phyloP scores from a whole-genome alignment of 2,888 invertebrate species.

The Leptura quadrifasciata region DNA sequence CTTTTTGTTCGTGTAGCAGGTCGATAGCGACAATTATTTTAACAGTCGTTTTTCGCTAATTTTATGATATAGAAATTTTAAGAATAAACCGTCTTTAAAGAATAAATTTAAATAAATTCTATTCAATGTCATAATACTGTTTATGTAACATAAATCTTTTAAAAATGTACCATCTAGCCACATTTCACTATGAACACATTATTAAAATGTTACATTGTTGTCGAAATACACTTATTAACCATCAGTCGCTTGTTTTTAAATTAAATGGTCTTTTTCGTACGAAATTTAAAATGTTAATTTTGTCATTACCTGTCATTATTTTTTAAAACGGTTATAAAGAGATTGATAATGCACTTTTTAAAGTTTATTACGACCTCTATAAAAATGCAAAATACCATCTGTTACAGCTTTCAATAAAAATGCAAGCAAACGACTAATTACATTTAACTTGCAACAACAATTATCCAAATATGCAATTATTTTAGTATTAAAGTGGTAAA shows the following conservation, averaged over 20 bases:
- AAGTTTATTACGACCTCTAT: conserved; percentile 26
- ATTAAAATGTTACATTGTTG: background rate
- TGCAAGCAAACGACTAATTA: conserved; percentile 29
- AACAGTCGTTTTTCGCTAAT: too few relatives aligned
- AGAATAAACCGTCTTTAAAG: too few relatives aligned
- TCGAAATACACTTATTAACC: background rate
- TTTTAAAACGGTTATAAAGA: conserved; percentile 8
- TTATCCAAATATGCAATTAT: conserved; percentile 37
- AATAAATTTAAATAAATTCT: too few relatives aligned
- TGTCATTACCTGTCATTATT: conserved; percentile 15
- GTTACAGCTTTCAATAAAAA: conserved; percentile 28
- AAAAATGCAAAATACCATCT: conserved; percentile 43
- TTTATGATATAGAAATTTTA: too few relatives aligned
- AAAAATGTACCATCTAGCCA: too few relatives aligned
- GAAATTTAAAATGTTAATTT: conserved; percentile 33
- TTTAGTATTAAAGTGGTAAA: conserved; percentile 8
- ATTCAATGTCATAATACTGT: too few relatives aligned
- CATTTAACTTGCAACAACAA: conserved; percentile 30
- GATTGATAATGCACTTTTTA: conserved; percentile 18
- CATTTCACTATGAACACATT: too few relatives aligned
- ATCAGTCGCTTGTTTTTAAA: background rate
- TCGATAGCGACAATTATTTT: background rate
- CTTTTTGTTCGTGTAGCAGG: background rate
- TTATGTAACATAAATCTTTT: too few relatives aligned
- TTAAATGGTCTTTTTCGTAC: background rate